Evolutionary conservation across 2,113 vertebrate genomes (phyloP), one percentile per base, ranked within the genome.

Genomic region (Notarius quadriscutis): DNA sequence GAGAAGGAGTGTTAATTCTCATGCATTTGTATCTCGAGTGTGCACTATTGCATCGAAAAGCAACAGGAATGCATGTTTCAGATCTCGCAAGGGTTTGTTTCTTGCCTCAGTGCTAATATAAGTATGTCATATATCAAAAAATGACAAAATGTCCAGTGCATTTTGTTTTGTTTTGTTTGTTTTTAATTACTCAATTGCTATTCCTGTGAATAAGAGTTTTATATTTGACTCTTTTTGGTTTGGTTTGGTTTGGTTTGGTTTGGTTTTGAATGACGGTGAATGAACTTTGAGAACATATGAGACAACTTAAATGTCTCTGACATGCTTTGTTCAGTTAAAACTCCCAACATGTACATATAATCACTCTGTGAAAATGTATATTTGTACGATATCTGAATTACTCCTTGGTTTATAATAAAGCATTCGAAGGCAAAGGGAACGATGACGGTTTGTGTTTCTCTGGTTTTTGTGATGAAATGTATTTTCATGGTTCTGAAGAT

Each of bases 341-440:
- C 55, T 62, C 50, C 63, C 78, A 84, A n/a, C 34, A 34, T 92
- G 84, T 90, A 91, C 50, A 89, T 89, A 92, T 87, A 82, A 57
- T 82, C n/a, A 83, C 91, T 84, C 65, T 82, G 81, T 89, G 83
- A 86, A 91, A 86, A 86, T 92, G 91, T 94, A 92, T 86, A 94
- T 93, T 92, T 94, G 92, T 94, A 94, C 80, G 92, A 86, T 89
- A 89, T 91, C 81, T 89, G 48, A 90, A 86, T 88, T 88, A 88
- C 82, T 90, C 81, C 91, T 92, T 81, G 80, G 86, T 92, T 92
- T 91, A 84, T 91, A 94, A 94, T 92, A 94, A 93, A 93, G 91
- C 81, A 90, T 91, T 91, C 57, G 88, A 89, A 87, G 83, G 86
- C 79, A 62, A 81, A 67, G 14, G 50, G 48, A 83, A 69, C 4